Base-by-base conservation (phyloP, 2,797 vertebrate species). In the Takifugu rubripes region DNA sequence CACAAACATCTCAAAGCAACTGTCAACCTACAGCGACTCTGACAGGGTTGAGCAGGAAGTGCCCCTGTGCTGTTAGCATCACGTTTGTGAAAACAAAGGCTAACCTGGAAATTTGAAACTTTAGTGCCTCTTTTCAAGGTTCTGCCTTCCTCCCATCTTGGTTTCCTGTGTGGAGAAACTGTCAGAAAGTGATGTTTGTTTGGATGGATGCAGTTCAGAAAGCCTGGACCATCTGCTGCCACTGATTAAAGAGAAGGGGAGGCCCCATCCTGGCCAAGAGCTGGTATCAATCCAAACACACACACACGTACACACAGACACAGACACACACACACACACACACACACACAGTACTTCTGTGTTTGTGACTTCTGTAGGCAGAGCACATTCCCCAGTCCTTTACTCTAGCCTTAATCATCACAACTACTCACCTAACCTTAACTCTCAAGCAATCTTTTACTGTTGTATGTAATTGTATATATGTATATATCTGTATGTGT, bases 1-100 rank as follows among this genome's bases (percentile, higher is more conserved):
- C 78, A 71, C 68, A 85, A 83, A 88, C 82, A 73, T 77, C 79
- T 89, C 77, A 85, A 87, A 88, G 85, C 71, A 72, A 81, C 84
- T 75, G 68, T 76, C 77, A 83, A 47, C 61, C 53, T 52, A 46
- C 71, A 84, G 66, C 76, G 7, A 29, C 27, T 29, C 27, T 29
- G 27, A 29, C 27, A 29, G 27, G 27, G 1, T 29, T 4, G 27
- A 29, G 7, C 27, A 29, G 27, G 27, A 29, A 29, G 7, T 29
- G 27, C 7, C 27, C 27, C 27, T 29, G 27, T 29, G 4, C 21
- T 21, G 21, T 21, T 21, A 21, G 27, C 27, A 29, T 29, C 27
- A 29, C 7, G 27, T 29, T 4, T 4, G 27, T 29, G 27, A 7
- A 29, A 29, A 7, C 4, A 29, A 29, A 29, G 27, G 27, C 27